A percentile compares a stretch with the other conserved stretches of the same genome.
phyloP scores from a whole-genome alignment of 2,113 vertebrate genomes.

The Tiliqua scincoides region DNA sequence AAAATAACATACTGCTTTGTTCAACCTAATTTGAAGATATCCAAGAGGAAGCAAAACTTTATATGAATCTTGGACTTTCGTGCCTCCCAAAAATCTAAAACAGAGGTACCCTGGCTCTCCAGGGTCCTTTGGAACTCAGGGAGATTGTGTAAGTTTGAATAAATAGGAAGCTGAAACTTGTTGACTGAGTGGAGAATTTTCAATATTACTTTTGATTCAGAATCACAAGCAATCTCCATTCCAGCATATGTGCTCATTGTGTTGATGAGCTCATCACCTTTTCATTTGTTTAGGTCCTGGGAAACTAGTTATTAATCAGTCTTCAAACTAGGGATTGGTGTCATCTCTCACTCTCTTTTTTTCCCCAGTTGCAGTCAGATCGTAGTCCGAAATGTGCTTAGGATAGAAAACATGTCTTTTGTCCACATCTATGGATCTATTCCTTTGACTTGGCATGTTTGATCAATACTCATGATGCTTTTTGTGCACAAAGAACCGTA shows the following conservation, averaged over 20 bases:
- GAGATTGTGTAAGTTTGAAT: neutral
- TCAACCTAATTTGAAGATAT: neutral
- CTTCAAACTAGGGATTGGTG: neutral
- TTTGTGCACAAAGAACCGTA: conserved; percentile 6
- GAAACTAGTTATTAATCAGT: neutral
- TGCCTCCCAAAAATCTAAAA: neutral
- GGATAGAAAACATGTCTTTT: conserved; percentile 24
- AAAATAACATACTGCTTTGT: neutral
- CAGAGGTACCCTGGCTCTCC: neutral
- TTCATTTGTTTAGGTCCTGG: neutral
- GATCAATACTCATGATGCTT: conserved; percentile 46
- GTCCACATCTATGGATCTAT: neutral
- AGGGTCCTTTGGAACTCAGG: neutral
- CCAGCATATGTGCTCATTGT: neutral
- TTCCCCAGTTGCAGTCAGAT: neutral
- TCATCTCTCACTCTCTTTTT: neutral
- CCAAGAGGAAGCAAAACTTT: neutral
- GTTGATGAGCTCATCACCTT: neutral
- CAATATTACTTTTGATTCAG: neutral
- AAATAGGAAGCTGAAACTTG: neutral
- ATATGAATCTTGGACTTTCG: neutral
- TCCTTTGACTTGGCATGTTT: conserved; percentile 16
- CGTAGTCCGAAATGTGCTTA: conserved; percentile 2
- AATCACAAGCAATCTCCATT: neutral
- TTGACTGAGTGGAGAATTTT: neutral